Evolutionary conservation across 2,797 vertebrate genomes (phyloP), one percentile per base, ranked within the genome.

Genomic region (Bufotes viridis): DNA sequence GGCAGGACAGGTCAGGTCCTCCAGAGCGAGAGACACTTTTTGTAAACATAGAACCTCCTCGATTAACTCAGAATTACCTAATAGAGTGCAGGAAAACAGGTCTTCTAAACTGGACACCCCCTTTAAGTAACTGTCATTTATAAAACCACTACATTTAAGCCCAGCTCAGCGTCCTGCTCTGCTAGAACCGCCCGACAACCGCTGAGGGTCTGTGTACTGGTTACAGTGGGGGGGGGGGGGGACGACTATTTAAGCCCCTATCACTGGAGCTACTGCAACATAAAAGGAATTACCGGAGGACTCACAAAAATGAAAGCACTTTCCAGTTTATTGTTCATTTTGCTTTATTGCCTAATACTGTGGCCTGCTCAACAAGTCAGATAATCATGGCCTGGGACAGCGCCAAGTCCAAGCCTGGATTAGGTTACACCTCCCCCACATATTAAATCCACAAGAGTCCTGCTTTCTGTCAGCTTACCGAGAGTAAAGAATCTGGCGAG

Each of bases 241-340:
- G n/a, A n/a, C n/a, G n/a, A 72, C 14, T 63, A 29, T 72, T 58
- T 78, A 81, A 60, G 55, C 18, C 51, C 24, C 78, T 42, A 86
- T 82, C 58, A 78, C 24, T 79, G 65, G 61, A 82, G 88, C 88
- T 89, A 89, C 84, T 89, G 84, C 84, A 86, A 82, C 88, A 89
- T 86, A 86, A 86, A 82, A 78, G 76, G 85, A 76, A 0, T 24
- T 63, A 82, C 87, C 85, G 81, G 1, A 84, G 76, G 87, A 51
- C 89, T 80, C 67, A 0, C 72, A 63, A 84, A 87, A 24, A 0
- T 34, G 17, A 81, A 17, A 0, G 72, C 0, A 70, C 14, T 78
- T 0, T 18, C 12, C 63, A 80, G 53, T 88, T 90, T 88, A 57
- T 74, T 63, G 88, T 49, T 69, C 51, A 13, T 87, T 63, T 75